Base-by-base conservation (phyloP, 2,888 invertebrate genomes). In the Harpalus rubripes region DNA sequence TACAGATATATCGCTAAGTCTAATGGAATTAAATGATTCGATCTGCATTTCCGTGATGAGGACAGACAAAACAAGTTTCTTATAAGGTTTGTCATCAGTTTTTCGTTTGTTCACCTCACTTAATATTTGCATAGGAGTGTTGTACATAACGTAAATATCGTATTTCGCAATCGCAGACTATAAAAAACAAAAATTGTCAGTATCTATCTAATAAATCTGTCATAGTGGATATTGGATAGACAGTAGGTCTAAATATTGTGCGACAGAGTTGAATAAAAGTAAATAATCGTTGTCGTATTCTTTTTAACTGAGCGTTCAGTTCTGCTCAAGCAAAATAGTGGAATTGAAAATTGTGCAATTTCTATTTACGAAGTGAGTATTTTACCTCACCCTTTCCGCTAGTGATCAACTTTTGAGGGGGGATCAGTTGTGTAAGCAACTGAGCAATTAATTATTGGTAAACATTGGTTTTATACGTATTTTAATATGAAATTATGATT, bases 21-120 rank as follows among this genome's bases (percentile, higher is more conserved):
- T 52, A 0, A 56, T 12, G 44, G 52, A 22, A n/a, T 65, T 81
- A 4, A n/a, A 15, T 18, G 16, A n/a, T 12, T 52, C 32, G n/a
- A 63, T 81, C 10, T 81, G 63, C 5, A 22, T n/a, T 44, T 81
- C 81, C 6, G 16, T 81, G 8, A 81, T 81, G 5, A 63, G n/a
- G 1, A 63, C 61, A 10, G 80, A 61, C 22, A 80, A 18, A 16
- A 16, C 12, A 16, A 61, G 7, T 7, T 16, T 15, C 8, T 44
- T 22, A 12, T 44, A 15, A 7, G 63, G 56, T n/a, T 18, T 26
- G 7, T 15, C 72, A 10, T 61, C 16, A 7, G 80, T 10, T n/a
- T 32, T 65, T 18, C 12, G n/a, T 8, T 10, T 8, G 22, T 15
- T 63, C 12, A 44, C 8, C 5, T 65, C 26, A n/a, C 63, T 81